phyloP scores from a whole-genome alignment of 53 echinoderm and acorn worm genomes.

The Crossaster papposus region DNA sequence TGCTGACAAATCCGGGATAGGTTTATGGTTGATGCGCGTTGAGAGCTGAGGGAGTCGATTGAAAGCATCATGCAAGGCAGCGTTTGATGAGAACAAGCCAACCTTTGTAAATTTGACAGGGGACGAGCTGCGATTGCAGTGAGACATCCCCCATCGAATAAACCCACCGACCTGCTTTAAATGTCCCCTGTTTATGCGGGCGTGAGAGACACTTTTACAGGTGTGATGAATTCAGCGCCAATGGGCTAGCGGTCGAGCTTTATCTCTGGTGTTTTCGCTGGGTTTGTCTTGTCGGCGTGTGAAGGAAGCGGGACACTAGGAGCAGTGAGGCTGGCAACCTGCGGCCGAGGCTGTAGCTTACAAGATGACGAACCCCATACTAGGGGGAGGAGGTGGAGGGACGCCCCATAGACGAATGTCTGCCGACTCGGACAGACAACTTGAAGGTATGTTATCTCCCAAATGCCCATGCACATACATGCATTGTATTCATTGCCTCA shows the following conservation, averaged over 20 bases:
- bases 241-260: background rate
- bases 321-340: background rate
- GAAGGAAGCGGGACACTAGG: background rate
- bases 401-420: slow-evolving; percentile 51
- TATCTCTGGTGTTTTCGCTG: no score
- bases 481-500: no score
- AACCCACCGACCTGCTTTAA: background rate
- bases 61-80: background rate
- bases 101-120: background rate
- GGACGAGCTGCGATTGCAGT: background rate
- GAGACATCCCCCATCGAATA: background rate
- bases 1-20: slow-evolving; percentile 5
- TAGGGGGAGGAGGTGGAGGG: slow-evolving; percentile 36
- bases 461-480: no score
- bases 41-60: background rate
- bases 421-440: slow-evolving; percentile 43
- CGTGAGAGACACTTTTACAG: background rate
- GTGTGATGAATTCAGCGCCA: slow-evolving; percentile 2
- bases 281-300: background rate
- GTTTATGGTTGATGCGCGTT: background rate
- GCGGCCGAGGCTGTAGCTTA: background rate
- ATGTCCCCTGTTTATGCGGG: background rate
- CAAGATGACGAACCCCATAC: slow-evolving; percentile 51
- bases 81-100: background rate
- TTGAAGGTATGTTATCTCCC: slow-evolving; percentile 49